A percentile compares a stretch with the other conserved stretches of the same genome.
Evolutionary conservation across 2,888 invertebrate species (phyloP).

Genomic region (Phortica magna): DNA sequence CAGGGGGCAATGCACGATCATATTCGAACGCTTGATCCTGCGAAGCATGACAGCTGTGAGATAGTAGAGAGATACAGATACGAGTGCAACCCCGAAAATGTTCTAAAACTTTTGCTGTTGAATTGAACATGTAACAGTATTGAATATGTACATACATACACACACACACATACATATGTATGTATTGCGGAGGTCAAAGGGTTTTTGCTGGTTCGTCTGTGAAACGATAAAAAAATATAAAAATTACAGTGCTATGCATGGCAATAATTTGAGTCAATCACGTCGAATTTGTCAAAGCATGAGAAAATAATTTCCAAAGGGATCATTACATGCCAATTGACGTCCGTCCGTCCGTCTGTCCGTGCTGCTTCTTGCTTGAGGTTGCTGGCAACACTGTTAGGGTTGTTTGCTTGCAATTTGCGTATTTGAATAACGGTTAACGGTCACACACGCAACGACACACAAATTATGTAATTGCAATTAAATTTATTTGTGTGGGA

Average conservation of each 20-base stretch:
- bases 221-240: background rate
- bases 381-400: background rate
- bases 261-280: constrained; percentile 32
- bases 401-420: constrained; percentile 31
- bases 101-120: background rate
- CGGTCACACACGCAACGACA: background rate
- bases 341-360: constrained; percentile 52
- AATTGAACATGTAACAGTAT: background rate
- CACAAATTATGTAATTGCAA: constrained; percentile 66
- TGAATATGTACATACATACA: background rate
- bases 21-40: constrained; percentile 10
- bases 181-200: background rate
- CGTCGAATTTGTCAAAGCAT: constrained; percentile 32
- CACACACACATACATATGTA: background rate
- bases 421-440: constrained; percentile 66
- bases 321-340: constrained; percentile 72
- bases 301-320: constrained; percentile 48
- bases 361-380: constrained; percentile 42
- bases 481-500: constrained; percentile 42
- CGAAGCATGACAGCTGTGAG: constrained; percentile 57
- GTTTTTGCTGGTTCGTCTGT: background rate
- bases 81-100: constrained; percentile 20
- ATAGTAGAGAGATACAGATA: constrained; percentile 29
- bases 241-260: background rate
- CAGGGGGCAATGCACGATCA: constrained; percentile 51